phyloP scores from a whole-genome alignment of 1,140 invertebrate species.

The Zaprionus ghesquierei region DNA sequence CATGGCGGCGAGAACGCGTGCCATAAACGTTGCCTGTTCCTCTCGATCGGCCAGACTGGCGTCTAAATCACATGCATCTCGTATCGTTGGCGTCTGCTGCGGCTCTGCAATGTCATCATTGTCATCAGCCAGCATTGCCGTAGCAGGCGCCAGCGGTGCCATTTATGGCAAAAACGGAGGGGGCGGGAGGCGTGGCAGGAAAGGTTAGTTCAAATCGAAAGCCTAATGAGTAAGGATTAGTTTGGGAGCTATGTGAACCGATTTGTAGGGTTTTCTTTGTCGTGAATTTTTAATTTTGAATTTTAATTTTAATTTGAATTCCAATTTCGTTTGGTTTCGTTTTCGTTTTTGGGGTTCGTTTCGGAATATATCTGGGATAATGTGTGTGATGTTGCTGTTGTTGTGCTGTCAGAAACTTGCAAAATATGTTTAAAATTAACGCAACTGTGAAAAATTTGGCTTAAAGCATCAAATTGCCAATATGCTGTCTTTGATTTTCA shows the following conservation, averaged over 20 bases:
- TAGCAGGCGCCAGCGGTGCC: conserved; percentile 66
- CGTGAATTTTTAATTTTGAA: conserved; percentile 29
- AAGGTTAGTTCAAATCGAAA: conserved; percentile 14
- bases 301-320: conserved; percentile 10
- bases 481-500: conserved; percentile 14
- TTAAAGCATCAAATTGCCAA: conserved; percentile 60
- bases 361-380: conserved; percentile 6
- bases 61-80: conserved; percentile 37
- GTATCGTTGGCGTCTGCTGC: conserved; percentile 23
- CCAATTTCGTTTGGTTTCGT: conserved; percentile 7
- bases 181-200: not conserved
- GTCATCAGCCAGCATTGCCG: conserved; percentile 67
- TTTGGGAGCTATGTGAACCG: not conserved
- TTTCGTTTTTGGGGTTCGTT: conserved; percentile 43
- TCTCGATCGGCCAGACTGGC: conserved; percentile 6
- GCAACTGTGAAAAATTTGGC: conserved; percentile 49
- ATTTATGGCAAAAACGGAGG: conserved; percentile 10
- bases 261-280: conserved; percentile 6
- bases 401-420: conserved; percentile 60
- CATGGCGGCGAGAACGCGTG: conserved; percentile 70
- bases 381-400: not conserved
- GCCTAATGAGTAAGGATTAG: conserved; percentile 7
- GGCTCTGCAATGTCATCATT: conserved; percentile 64
- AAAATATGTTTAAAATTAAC: conserved; percentile 71
- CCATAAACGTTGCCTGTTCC: conserved; percentile 66